These are phyloP conservation scores for Acropternis orthonyx DNA, from an alignment of 2,797 vertebrate genomes.

Conservation along the genomic window DNA sequence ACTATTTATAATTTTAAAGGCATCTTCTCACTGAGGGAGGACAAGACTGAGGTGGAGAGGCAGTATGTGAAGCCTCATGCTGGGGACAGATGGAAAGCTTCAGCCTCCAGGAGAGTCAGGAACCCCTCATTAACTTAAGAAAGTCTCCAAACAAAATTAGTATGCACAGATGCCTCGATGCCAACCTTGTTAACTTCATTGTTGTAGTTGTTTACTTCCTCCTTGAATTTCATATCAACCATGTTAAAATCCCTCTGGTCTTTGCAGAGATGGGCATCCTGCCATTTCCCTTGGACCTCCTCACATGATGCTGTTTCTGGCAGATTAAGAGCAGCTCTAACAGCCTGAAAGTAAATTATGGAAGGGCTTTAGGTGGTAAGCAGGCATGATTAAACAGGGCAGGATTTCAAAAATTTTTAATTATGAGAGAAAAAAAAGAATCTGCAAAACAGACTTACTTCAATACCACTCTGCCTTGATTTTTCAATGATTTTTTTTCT, in stretches of 20 bases:
- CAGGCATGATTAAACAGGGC: neutral
- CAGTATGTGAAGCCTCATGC: neutral
- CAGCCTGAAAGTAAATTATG: conserved; percentile 75
- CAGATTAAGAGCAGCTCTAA: conserved; percentile 88
- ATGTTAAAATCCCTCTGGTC: conserved; percentile 94
- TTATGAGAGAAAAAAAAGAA: neutral
- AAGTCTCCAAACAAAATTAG: neutral
- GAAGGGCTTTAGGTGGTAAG: neutral
- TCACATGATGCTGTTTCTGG: conserved; percentile 72
- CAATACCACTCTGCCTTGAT: conserved; percentile 82
- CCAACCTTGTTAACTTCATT: conserved; percentile 95
- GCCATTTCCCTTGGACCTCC: conserved; percentile 86
- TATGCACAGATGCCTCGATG: neutral
- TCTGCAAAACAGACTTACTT: conserved; percentile 72
- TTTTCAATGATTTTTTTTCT: conserved; percentile 84
- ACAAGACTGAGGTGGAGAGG: neutral
- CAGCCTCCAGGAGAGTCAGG: neutral
- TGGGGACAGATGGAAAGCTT: neutral
- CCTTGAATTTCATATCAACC: conserved; percentile 96
- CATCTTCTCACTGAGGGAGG: neutral
- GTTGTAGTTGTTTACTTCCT: conserved; percentile 91
- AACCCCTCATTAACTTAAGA: neutral
- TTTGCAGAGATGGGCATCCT: conserved; percentile 91
- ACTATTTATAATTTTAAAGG: neutral
- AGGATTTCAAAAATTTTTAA: neutral